These are phyloP conservation scores for Xenotilapia caudafasciata DNA, from an alignment of 2,113 vertebrate genomes.

Conservation along the genomic window DNA sequence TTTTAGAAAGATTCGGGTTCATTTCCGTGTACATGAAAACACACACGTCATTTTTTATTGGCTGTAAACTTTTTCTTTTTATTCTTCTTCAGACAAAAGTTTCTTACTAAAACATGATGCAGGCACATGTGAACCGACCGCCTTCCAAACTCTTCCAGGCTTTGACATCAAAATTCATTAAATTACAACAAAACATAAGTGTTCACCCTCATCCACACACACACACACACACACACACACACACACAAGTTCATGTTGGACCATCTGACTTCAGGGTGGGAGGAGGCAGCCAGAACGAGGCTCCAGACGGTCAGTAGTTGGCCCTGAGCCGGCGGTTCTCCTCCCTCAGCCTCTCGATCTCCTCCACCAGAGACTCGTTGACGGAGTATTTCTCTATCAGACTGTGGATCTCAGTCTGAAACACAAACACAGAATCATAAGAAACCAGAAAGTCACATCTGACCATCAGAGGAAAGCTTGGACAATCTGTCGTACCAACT, in stretches of 20 bases:
- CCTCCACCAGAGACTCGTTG: constrained; percentile 89
- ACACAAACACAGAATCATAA: not conserved
- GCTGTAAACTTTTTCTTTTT: not conserved
- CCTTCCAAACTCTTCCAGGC: not conserved
- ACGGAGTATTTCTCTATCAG: constrained; percentile 90
- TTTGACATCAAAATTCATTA: not conserved
- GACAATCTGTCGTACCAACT: constrained; percentile 76
- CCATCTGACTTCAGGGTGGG: not conserved
- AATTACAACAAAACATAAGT: not conserved
- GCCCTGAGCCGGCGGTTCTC: constrained; percentile 87
- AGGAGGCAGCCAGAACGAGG: not conserved
- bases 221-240: not conserved
- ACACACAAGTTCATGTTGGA: not conserved
- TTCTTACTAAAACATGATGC: not conserved
- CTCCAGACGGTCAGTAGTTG: constrained; percentile 79
- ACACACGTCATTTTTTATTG: not conserved
- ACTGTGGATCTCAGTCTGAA: constrained; percentile 90
- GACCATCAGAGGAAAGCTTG: not conserved
- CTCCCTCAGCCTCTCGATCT: constrained; percentile 89
- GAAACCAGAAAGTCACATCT: not conserved
- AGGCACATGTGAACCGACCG: not conserved
- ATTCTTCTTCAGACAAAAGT: not conserved
- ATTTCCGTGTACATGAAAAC: not conserved
- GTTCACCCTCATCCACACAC: too few species aligned
- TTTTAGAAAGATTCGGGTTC: not conserved